Conservation (phyloP, 1,140 invertebrate species). For the Brachionus asplanchnoidis region DNA sequence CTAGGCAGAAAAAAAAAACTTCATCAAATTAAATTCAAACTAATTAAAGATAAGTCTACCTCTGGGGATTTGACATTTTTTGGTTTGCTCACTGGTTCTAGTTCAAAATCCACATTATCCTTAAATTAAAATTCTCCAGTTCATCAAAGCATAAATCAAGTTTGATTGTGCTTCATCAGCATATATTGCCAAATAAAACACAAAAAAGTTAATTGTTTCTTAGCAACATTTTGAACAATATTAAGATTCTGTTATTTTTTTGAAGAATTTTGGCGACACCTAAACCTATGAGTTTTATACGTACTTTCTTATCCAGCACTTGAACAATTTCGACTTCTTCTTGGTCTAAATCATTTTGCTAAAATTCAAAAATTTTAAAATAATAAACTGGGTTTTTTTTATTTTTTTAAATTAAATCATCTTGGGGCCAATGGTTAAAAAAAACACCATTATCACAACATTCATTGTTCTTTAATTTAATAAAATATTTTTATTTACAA, state of each 20-base stretch:
- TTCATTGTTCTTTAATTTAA: neutral
- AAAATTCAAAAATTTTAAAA: neutral
- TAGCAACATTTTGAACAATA: constrained; percentile 8
- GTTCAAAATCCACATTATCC: neutral
- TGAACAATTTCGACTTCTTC: neutral
- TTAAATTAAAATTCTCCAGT: neutral
- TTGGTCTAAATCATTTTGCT: neutral
- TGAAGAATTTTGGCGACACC: neutral
- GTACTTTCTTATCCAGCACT: neutral
- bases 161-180: neutral
- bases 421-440: neutral
- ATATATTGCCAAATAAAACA: neutral
- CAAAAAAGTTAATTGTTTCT: constrained; percentile 8
- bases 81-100: neutral
- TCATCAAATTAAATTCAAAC: neutral
- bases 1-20: neutral
- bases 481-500: neutral
- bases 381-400: neutral
- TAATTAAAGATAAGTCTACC: neutral
- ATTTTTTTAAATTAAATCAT: neutral
- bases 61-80: neutral
- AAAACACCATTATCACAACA: neutral
- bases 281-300: neutral
- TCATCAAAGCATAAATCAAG: neutral
- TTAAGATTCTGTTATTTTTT: neutral